These are phyloP conservation scores for Clavelina lepadiformis DNA, from an alignment of 23 tunicate species.

Conservation along the genomic window DNA sequence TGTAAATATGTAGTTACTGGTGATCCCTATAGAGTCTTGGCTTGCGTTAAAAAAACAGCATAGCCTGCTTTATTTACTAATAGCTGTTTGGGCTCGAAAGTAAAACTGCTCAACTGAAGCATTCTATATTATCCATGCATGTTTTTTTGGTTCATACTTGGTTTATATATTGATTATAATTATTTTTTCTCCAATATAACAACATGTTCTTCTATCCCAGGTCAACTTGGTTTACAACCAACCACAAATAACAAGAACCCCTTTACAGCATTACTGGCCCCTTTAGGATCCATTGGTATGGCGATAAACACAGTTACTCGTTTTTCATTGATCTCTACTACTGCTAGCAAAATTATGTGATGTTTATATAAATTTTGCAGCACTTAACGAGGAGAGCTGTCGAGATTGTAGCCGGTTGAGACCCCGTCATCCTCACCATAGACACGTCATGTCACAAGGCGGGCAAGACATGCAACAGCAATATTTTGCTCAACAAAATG, in stretches of 20 bases:
- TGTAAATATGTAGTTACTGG: no score
- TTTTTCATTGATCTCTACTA: neutral
- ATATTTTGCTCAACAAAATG: constrained; percentile 48
- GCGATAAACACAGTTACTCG: neutral
- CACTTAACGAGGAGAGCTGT: constrained; percentile 54
- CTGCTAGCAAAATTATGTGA: neutral
- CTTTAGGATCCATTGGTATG: constrained; percentile 52
- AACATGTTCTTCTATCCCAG: no score
- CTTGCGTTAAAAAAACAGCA: no score
- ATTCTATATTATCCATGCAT: no score
- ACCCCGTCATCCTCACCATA: constrained; percentile 23
- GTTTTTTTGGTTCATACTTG: no score
- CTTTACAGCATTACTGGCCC: constrained; percentile 44
- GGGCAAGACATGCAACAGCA: constrained; percentile 58
- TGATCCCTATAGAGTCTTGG: no score
- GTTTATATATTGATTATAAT: no score
- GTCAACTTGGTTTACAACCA: neutral
- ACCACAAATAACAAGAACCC: constrained; percentile 36
- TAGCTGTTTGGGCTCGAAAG: no score
- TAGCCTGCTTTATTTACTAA: no score
- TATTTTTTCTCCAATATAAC: no score
- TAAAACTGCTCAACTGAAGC: no score
- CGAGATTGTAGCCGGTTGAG: constrained; percentile 54
- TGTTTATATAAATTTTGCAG: neutral
- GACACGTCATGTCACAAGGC: constrained; percentile 59